Evolutionary conservation across 2,888 invertebrate genomes (phyloP).

Genomic region (Spodoptera littoralis): DNA sequence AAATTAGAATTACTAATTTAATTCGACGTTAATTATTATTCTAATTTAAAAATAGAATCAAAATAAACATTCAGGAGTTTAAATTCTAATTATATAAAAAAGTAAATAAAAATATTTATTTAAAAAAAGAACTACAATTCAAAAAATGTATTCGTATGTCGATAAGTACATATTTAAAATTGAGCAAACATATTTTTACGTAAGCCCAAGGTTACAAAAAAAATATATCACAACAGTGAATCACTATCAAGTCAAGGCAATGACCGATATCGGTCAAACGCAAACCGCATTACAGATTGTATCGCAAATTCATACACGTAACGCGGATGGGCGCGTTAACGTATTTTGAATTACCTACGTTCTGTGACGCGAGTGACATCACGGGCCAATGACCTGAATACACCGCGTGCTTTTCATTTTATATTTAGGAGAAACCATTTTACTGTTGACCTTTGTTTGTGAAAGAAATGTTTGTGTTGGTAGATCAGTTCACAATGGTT

Average conservation of each 20-base stretch:
- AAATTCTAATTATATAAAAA: background rate
- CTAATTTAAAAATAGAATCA: too few relatives aligned
- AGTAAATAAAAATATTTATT: background rate
- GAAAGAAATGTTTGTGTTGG: slow-evolving; percentile 30
- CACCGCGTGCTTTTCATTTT: slow-evolving; percentile 55
- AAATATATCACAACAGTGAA: slow-evolving; percentile 45
- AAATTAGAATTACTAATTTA: too few relatives aligned
- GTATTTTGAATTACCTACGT: slow-evolving; percentile 52
- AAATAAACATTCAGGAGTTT: too few relatives aligned
- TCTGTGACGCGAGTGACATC: slow-evolving; percentile 58
- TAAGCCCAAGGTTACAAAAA: slow-evolving; percentile 40
- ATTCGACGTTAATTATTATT: too few relatives aligned
- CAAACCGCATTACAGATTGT: slow-evolving; percentile 59
- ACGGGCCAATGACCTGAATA: slow-evolving; percentile 57
- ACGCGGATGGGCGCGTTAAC: slow-evolving; percentile 49
- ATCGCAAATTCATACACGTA: slow-evolving; percentile 57
- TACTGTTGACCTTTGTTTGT: slow-evolving; percentile 42
- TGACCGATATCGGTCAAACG: slow-evolving; percentile 70
- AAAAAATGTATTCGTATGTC: background rate
- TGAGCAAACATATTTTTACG: slow-evolving; percentile 17
- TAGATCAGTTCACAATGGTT: slow-evolving; percentile 44
- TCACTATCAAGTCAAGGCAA: slow-evolving; percentile 61
- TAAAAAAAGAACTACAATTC: background rate
- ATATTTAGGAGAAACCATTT: slow-evolving; percentile 53
- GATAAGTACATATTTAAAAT: background rate